These are phyloP conservation scores for Hyposoter didymator DNA, from an alignment of 2,888 invertebrate genomes.

Conservation along the genomic window DNA sequence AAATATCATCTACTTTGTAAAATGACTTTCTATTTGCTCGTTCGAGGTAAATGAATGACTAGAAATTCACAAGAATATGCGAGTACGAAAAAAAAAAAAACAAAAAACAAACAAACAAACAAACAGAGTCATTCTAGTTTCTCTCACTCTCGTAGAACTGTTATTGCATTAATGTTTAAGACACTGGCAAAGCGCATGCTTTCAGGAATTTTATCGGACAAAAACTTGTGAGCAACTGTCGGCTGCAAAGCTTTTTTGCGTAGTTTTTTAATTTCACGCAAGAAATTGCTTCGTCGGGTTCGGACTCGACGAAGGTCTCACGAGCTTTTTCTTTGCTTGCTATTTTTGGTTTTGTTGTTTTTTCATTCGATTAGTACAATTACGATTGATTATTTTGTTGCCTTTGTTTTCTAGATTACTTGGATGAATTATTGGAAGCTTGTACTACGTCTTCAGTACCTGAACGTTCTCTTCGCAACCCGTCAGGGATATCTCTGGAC, in stretches of 20 bases:
- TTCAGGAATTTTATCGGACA: constrained; percentile 56
- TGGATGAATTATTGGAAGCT: constrained; percentile 73
- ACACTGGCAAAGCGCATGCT: constrained; percentile 65
- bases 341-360: constrained; percentile 23
- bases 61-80: constrained; percentile 37
- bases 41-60: constrained; percentile 54
- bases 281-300: not conserved
- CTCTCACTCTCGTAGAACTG: constrained; percentile 33
- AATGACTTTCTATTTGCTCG: constrained; percentile 41
- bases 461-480: constrained; percentile 83
- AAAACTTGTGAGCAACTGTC: constrained; percentile 47
- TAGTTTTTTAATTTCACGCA: not conserved
- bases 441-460: constrained; percentile 82
- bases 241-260: constrained; percentile 35
- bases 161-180: constrained; percentile 60
- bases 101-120: too few relatives aligned
- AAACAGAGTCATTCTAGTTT: constrained; percentile 28
- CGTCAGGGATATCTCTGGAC: constrained; percentile 83
- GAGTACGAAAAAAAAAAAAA: constrained; percentile 35
- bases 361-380: constrained; percentile 57
- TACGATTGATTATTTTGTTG: constrained; percentile 53
- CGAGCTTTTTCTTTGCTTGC: not conserved
- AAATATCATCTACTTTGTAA: constrained; percentile 39
- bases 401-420: constrained; percentile 43
- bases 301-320: constrained; percentile 16